Base-by-base conservation (phyloP, 2,113 vertebrate species). In the Prunella himalayana region DNA sequence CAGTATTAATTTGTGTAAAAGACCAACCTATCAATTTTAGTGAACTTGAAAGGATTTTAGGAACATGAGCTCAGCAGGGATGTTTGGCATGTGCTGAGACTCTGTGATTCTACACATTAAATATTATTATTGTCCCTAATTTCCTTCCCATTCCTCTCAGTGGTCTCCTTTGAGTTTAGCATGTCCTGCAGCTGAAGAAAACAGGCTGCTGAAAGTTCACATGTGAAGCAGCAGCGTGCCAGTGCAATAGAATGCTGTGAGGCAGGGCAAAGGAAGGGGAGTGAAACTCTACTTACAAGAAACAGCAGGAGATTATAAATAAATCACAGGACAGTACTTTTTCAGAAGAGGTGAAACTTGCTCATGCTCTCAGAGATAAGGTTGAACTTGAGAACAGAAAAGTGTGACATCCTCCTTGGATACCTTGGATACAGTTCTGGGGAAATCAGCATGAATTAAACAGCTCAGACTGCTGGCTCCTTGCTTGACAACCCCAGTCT, bases 401-500 rank as follows among this genome's bases (percentile, higher is more conserved):
- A 92, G 35, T 35, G 49, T 53, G 73, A 89, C 80, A 78, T 66
- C 69, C 81, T 86, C 42, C 37, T 37, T 37, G 37, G 37, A 37
- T 37, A 37, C 37, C 78, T 30, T 66, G 39, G 73, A 91, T 39
- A 57, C 65, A 45, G 77, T n/a, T 76, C 69, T 91, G 77, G 65
- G 89, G 82, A 92, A 86, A 88, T 61, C 50, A 63, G 50, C 63
- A 42, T 44, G 66, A 90, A 69, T 82, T 92, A 84, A 94, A 95
- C 83, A 94, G 53, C 57, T 76, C 1, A 18, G 79, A 56, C 65
- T 79, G 53, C 53, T 78, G 61, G n/a, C 61, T 94, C 77, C 49
- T 78, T 75, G 61, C 91, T 92, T 79, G 53, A 86, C 83, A 78
- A 45, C 65, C 60, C 60, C 49, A 35, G 44, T 44, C 69, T 84